Evolutionary conservation across 1,140 invertebrate species (phyloP), one percentile per base, ranked within the genome.

Genomic region (Tetramorium parvispinum): DNA sequence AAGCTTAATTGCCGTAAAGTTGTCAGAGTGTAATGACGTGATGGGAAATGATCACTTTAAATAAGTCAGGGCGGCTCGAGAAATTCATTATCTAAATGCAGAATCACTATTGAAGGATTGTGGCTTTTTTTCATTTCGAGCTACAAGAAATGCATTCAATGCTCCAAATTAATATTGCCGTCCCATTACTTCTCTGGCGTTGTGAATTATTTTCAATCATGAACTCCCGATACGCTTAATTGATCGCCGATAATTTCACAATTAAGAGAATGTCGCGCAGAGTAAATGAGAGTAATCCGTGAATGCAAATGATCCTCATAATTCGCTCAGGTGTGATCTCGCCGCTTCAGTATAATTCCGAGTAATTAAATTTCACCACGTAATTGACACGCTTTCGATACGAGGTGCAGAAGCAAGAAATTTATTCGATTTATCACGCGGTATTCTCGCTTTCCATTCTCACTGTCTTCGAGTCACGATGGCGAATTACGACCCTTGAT

Each of bases 1-100:
- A 57, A 55, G 88, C 78, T 91, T 89, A 91, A 91, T 91, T 91
- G 87, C 88, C 88, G 88, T 90, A 78, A 90, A 90, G 85, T 87
- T 88, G 87, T 65, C 55, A 57, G 77, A 43, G 40, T 65, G 70
- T 77, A 85, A 65, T 68, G 63, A 71, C 82, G 73, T 63, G 77
- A 13, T 75, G 65, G 68, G 55, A 63, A 78, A 66, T 73, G 55
- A 88, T 81, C 68, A 55, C 21, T 61, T 78, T 78, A 85, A 88
- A 85, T 79, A 43, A 49, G 40, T 2, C 51, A 59, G 53, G 65
- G 51, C 37, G 61, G 37, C 21, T 13, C 68, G 66, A 51, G 24
- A 21, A 27, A 51, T 51, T 83, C 40, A 55, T 59, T 46, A 32
- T 49, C 79, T 73, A 83, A 59, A 83, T 75, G 43, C 43, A 21